phyloP scores from a whole-genome alignment of 2,113 vertebrate genomes.

The Oreotragus oreotragus region DNA sequence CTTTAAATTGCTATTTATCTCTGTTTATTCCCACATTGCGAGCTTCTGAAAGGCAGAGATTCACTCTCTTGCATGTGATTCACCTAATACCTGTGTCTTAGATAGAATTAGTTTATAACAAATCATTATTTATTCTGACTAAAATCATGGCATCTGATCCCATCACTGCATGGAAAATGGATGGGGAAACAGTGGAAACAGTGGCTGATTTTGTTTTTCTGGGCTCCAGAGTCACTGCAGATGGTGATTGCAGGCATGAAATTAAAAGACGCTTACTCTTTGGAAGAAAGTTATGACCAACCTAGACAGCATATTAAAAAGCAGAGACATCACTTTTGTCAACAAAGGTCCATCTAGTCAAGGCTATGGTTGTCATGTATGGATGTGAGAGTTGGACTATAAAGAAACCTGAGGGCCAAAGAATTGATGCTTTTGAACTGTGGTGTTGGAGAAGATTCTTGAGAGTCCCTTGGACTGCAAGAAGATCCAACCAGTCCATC shows the following conservation, averaged over 20 bases:
- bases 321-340: neutral
- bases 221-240: neutral
- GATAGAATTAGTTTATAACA: neutral
- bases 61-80: neutral
- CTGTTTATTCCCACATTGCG: neutral
- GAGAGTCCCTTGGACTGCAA: neutral
- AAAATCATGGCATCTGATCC: neutral
- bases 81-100: neutral
- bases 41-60: neutral
- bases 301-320: neutral
- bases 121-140: neutral
- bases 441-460: neutral
- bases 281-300: neutral
- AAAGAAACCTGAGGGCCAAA: neutral
- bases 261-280: neutral
- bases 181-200: neutral
- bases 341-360: neutral
- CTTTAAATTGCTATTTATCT: neutral
- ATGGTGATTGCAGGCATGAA: neutral
- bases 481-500: neutral
- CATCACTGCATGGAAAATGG: neutral
- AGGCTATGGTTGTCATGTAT: neutral
- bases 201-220: neutral
- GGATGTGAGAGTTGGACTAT: neutral
- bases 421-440: neutral